phyloP scores from a whole-genome alignment of 53 echinoderm and acorn worm genomes.

The Mesocentrotus franciscanus region DNA sequence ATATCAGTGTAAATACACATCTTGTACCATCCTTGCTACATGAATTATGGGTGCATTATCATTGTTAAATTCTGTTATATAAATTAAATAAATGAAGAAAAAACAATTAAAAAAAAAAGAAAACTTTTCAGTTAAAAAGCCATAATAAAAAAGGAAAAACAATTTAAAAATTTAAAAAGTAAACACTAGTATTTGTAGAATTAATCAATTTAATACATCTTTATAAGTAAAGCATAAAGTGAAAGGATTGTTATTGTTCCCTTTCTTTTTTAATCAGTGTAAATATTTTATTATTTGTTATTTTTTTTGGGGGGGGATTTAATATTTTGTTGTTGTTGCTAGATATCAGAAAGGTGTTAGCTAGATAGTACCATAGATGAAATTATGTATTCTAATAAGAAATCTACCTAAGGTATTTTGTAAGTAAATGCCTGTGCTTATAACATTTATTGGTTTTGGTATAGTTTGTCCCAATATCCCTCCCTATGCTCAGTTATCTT shows the following conservation, averaged over 20 bases:
- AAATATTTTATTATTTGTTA: neutral
- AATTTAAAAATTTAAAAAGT: neutral
- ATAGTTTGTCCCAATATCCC: neutral
- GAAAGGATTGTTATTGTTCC: neutral
- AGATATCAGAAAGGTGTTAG: neutral
- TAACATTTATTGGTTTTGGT: neutral
- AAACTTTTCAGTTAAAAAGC: neutral
- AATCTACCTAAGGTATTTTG: neutral
- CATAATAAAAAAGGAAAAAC: neutral
- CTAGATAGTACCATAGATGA: neutral
- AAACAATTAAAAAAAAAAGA: neutral
- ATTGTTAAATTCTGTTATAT: neutral
- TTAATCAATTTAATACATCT: neutral
- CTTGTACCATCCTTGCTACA: neutral
- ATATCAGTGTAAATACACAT: neutral
- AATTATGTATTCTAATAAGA: neutral
- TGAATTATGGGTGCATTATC: neutral
- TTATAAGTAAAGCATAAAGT: neutral
- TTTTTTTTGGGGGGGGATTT: neutral
- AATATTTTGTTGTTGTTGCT: neutral
- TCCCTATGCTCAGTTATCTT: neutral
- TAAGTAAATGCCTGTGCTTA: neutral
- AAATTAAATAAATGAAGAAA: neutral
- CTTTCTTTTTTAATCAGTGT: neutral
- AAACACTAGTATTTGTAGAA: neutral